A percentile compares a stretch with the other conserved stretches of the same genome.
Evolutionary conservation across 2,888 invertebrate genomes (phyloP).

Genomic region (Nephrotoma appendiculata): DNA sequence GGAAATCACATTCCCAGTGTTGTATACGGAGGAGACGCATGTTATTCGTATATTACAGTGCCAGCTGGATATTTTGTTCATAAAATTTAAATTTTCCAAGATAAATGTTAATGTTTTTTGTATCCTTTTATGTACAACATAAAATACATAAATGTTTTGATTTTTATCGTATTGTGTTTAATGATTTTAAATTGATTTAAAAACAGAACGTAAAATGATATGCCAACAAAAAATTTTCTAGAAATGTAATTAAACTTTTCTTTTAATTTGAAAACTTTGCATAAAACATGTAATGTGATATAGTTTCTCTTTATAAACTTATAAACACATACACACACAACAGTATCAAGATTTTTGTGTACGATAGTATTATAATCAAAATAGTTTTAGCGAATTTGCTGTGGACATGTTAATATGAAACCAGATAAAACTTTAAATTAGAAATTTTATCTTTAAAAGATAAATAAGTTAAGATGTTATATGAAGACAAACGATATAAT

Average conservation of each 20-base stretch:
- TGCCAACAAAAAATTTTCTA: background rate
- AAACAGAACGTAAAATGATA: background rate
- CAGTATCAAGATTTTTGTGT: background rate
- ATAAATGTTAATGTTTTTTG: background rate
- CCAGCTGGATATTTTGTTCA: background rate
- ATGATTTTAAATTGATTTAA: background rate
- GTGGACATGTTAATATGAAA: background rate
- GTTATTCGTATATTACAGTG: background rate
- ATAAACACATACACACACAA: background rate
- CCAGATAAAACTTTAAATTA: background rate
- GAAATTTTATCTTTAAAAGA: background rate
- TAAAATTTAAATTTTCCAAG: background rate
- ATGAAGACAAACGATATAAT: background rate
- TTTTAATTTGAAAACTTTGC: background rate
- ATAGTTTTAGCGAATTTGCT: background rate
- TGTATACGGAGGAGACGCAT: background rate
- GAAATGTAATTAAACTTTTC: background rate
- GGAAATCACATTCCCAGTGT: background rate
- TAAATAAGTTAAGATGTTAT: background rate
- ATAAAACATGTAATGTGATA: background rate
- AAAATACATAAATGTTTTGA: background rate
- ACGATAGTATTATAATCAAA: background rate
- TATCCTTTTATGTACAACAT: background rate
- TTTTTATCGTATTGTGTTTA: background rate
- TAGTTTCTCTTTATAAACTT: background rate